These are phyloP conservation scores for Meiosimyza decipiens DNA, from an alignment of 2,888 invertebrate species.

Conservation along the genomic window DNA sequence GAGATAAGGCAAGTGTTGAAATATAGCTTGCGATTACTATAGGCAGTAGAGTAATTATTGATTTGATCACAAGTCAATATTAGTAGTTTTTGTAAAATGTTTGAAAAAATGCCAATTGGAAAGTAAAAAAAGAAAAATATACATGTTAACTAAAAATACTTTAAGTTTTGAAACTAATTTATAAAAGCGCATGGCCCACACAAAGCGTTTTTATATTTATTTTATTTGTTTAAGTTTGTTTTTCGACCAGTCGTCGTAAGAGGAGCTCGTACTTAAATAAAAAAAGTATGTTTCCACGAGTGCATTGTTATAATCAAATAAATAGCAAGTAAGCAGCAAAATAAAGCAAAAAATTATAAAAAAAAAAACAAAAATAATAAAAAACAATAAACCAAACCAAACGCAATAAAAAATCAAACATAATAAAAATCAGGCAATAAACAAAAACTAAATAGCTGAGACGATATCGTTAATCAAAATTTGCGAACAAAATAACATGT, in stretches of 20 bases:
- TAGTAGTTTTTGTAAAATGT: too few relatives aligned
- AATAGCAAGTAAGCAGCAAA: conserved; percentile 25
- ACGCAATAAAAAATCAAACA: conserved; percentile 20
- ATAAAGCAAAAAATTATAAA: conserved; percentile 26
- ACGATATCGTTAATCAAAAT: conserved; percentile 10
- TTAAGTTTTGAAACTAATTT: too few relatives aligned
- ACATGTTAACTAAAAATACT: too few relatives aligned
- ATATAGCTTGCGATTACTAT: conserved; percentile 61
- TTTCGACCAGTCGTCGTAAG: neutral
- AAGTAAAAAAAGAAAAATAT: too few relatives aligned
- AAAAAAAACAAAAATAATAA: conserved; percentile 18
- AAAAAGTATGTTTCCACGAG: neutral
- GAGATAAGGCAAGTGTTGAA: conserved; percentile 62
- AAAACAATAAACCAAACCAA: conserved; percentile 11
- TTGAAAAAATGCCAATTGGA: too few relatives aligned
- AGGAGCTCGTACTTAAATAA: neutral
- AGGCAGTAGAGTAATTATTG: neutral
- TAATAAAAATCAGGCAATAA: conserved; percentile 30
- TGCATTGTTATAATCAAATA: conserved; percentile 2
- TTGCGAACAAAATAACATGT: conserved; percentile 7
- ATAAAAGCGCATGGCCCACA: neutral
- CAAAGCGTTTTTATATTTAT: neutral
- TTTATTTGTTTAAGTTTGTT: neutral
- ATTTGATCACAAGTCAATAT: too few relatives aligned
- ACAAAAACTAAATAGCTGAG: conserved; percentile 29